Evolutionary conservation across 2,888 invertebrate species (phyloP), one percentile per base, ranked within the genome.

Genomic region (Tetranychus piercei): DNA sequence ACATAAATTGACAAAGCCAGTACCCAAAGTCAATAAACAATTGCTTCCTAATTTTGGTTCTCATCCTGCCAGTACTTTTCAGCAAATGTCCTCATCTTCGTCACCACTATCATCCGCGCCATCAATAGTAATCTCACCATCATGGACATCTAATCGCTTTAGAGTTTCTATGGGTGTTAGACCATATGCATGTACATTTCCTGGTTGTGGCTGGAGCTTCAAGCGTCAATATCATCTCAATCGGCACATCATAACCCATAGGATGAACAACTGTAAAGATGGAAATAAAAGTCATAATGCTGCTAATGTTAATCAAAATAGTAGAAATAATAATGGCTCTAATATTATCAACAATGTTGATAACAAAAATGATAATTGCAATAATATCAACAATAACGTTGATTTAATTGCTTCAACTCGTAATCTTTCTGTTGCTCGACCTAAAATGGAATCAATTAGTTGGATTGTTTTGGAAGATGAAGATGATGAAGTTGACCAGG

Each of bases 191-290:
- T 73, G 73, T 44, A 45, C 71, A 43, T 73, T 43, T 73, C 73
- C 73, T 11, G 69, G 69, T 5, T 73, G 73, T 22, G 44, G 69
- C 11, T 73, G 73, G 73, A 44, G 43, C 18, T 73, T 73, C 43
- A 73, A 73, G 2, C n/a, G 73, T 20, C 67, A 66, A 43, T 73
- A 73, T 69, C 73, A 73, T 73, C 45, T 73, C 9, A 69, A 73
- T 44, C 73, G 73, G 20, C 73, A 73, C 44, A 44, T 67, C 15
- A 73, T 66, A 9, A 73, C 73, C 6, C 73, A 73, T 73, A 73
- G 44, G 34, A 55, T 64, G 55, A n/a, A 71, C 71, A 43, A 71
- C 11, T 5, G 34, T 34, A 34, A 34, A 34, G 11, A 44, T 55
- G 11, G 55, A 15, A 55, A 55, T 55, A 55, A 55, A 15, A 55